Evolutionary conservation across 2,888 invertebrate genomes (phyloP).

Genomic region (Itoplectis maculator): DNA sequence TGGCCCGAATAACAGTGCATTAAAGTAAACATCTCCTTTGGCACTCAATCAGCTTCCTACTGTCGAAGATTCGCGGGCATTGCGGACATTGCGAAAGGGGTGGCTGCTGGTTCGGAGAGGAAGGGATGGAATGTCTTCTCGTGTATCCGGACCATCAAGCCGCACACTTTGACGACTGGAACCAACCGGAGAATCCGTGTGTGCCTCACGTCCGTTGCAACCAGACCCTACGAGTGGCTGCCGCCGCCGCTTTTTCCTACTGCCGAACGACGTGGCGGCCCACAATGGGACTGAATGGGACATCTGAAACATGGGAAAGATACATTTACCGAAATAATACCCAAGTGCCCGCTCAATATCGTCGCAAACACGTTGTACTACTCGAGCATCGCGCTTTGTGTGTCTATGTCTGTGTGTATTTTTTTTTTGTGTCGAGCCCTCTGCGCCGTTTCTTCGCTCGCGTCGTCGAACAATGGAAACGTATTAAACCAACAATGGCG

Average conservation of each 20-base stretch:
- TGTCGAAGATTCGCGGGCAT: not conserved
- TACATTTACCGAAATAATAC: slow-evolving; percentile 61
- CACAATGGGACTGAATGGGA: slow-evolving; percentile 53
- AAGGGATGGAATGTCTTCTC: not conserved
- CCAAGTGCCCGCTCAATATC: slow-evolving; percentile 52
- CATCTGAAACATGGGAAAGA: slow-evolving; percentile 59
- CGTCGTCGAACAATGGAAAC: slow-evolving; percentile 52
- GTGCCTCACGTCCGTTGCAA: slow-evolving; percentile 29
- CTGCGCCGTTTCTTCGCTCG: slow-evolving; percentile 27
- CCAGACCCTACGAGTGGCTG: slow-evolving; percentile 54
- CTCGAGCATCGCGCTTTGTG: slow-evolving; percentile 35
- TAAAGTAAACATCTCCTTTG: slow-evolving; percentile 29
- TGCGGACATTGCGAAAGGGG: slow-evolving; percentile 16
- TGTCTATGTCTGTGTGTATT: too few relatives aligned
- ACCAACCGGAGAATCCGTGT: not conserved
- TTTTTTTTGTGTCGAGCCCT: not conserved
- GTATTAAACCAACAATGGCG: slow-evolving; percentile 60
- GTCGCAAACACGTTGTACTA: slow-evolving; percentile 42
- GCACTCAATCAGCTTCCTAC: slow-evolving; percentile 44
- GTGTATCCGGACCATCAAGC: slow-evolving; percentile 11
- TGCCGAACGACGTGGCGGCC: not conserved
- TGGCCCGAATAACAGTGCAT: slow-evolving; percentile 21
- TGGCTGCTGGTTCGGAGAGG: too few relatives aligned
- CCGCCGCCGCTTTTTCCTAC: slow-evolving; percentile 42
- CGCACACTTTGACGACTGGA: not conserved